These are phyloP conservation scores for Prunella himalayana DNA, from an alignment of 2,113 vertebrate species.

Conservation along the genomic window DNA sequence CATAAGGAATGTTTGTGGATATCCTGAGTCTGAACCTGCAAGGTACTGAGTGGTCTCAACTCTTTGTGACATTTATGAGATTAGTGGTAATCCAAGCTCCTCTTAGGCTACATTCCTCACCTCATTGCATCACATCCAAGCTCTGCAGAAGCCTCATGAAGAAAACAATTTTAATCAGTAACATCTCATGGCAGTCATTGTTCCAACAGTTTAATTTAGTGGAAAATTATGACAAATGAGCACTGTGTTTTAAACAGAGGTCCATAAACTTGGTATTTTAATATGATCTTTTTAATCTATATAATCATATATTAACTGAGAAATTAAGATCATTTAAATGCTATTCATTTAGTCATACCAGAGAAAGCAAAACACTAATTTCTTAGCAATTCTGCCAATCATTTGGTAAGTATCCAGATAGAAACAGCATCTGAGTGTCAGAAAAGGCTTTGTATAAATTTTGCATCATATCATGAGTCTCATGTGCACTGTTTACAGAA, in stretches of 20 bases:
- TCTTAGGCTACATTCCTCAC: not conserved
- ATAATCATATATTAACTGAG: not conserved
- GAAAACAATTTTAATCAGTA: not conserved
- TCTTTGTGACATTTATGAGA: not conserved
- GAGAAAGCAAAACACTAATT: not conserved
- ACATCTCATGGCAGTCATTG: not conserved
- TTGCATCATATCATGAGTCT: not conserved
- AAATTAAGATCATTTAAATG: not conserved
- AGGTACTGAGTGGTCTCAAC: not conserved
- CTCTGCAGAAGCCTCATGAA: not conserved
- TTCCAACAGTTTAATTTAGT: not conserved
- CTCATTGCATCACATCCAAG: not conserved
- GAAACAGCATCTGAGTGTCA: not conserved
- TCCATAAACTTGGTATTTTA: not conserved
- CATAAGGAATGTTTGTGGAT: not conserved
- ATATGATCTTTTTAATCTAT: not conserved
- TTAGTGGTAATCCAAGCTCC: not conserved
- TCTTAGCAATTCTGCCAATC: not conserved
- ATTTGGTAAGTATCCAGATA: not conserved
- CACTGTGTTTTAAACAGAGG: not conserved
- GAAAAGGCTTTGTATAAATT: not conserved
- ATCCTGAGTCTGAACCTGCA: not conserved
- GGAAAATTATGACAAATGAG: not conserved
- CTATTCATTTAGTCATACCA: not conserved
- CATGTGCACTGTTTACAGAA: not conserved